Evolutionary conservation across 1,140 invertebrate species (phyloP).

Genomic region (Scaptomyza montana): DNA sequence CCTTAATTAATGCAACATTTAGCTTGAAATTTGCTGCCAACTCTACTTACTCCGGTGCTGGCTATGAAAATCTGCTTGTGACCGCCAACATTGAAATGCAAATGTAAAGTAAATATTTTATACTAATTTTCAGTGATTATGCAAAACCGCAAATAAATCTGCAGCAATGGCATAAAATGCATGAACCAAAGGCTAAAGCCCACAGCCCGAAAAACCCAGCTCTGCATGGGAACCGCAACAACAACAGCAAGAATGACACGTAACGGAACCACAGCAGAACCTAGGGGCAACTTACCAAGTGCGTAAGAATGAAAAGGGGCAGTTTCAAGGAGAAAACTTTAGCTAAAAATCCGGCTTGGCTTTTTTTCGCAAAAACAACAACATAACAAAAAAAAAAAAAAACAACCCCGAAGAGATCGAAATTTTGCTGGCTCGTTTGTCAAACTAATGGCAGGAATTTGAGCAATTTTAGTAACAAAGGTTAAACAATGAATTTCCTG

Average conservation of each 20-base stretch:
- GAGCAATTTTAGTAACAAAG: conserved; percentile 81
- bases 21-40: too few species aligned
- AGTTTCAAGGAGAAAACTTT: conserved; percentile 55
- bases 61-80: conserved; percentile 34
- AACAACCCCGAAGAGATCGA: background rate
- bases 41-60: too few species aligned
- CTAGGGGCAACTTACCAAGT: conserved; percentile 42
- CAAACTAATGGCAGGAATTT: conserved; percentile 80
- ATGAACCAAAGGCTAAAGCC: conserved; percentile 39
- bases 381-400: too few species aligned
- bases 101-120: conserved; percentile 81
- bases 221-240: conserved; percentile 1
- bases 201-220: conserved; percentile 28
- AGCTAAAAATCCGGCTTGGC: conserved; percentile 54
- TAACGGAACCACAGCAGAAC: conserved; percentile 29
- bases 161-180: conserved; percentile 63
- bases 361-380: conserved; percentile 6
- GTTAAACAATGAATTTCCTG: conserved; percentile 80
- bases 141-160: conserved; percentile 81
- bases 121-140: conserved; percentile 81
- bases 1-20: too few species aligned
- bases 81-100: conserved; percentile 69
- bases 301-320: conserved; percentile 40
- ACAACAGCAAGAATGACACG: conserved; percentile 13
- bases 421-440: conserved; percentile 79